Conservation (phyloP, 2,888 invertebrate genomes). For the Trichogramma evanescens region DNA sequence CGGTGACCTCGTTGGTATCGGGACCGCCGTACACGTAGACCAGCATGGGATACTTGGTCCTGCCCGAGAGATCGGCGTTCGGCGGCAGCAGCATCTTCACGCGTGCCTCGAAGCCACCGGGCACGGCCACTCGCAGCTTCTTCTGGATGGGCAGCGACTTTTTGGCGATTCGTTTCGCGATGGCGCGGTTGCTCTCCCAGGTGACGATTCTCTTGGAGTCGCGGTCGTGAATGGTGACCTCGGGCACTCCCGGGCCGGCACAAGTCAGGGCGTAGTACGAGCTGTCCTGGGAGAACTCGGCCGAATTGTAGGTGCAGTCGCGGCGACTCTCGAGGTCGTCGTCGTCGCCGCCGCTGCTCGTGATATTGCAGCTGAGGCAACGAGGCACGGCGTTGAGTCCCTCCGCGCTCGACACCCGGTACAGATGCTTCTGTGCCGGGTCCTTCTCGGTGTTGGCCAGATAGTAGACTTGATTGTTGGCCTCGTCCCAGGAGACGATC, state of each 20-base stretch:
- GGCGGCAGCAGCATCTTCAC: conserved; percentile 70
- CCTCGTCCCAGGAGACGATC: conserved; percentile 66
- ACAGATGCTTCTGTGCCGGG: conserved; percentile 75
- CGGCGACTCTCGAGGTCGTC: too few relatives aligned
- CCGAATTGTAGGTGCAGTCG: conserved; percentile 62
- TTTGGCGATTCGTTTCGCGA: conserved; percentile 49
- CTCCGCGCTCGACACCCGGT: conserved; percentile 55
- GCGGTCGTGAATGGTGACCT: conserved; percentile 57
- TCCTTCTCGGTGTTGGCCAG: conserved; percentile 70
- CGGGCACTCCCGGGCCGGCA: conserved; percentile 78
- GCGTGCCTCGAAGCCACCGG: conserved; percentile 63
- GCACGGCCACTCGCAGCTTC: conserved; percentile 58
- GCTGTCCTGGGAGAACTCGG: conserved; percentile 60
- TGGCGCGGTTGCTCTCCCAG: conserved; percentile 64
- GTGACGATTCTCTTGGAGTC: conserved; percentile 46
- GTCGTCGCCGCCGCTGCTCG: conserved; percentile 47
- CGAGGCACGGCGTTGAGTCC: conserved; percentile 47
- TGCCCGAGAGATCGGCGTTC: conserved; percentile 60
- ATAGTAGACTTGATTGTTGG: conserved; percentile 71
- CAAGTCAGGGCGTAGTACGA: conserved; percentile 70
- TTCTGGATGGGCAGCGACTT: conserved; percentile 55
- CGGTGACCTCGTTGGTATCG: conserved; percentile 75
- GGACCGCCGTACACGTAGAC: conserved; percentile 86
- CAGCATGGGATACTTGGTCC: conserved; percentile 71
- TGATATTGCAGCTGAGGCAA: conserved; percentile 72